Conservation (phyloP, 2,797 vertebrate genomes). For the Takifugu ocellatus region DNA sequence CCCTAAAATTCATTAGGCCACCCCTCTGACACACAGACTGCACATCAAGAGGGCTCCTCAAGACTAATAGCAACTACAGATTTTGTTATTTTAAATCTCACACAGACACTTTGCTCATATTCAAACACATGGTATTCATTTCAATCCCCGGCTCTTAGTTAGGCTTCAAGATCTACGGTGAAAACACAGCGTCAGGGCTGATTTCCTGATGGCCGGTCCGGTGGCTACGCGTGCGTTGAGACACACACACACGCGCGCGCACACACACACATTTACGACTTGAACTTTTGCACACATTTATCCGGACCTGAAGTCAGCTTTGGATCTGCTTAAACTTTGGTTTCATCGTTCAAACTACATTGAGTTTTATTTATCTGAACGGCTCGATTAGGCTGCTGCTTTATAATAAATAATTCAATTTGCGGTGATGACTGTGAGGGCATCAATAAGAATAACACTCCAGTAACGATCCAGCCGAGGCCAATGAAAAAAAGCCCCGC, state of each 20-base stretch:
- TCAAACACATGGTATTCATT: constrained; percentile 74
- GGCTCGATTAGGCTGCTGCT: constrained; percentile 1
- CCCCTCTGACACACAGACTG: constrained; percentile 29
- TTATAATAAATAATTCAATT: constrained; percentile 8
- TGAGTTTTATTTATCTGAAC: constrained; percentile 9
- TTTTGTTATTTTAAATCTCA: constrained; percentile 74
- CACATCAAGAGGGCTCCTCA: constrained; percentile 58
- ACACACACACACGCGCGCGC: constrained; percentile 19
- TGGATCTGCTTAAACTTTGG: constrained; percentile 6
- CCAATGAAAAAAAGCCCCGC: neutral
- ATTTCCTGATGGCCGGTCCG: constrained; percentile 71
- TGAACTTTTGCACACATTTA: constrained; percentile 66
- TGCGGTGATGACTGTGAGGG: neutral
- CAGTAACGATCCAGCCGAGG: constrained; percentile 13
- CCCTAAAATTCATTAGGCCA: constrained; percentile 60
- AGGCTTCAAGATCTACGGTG: constrained; percentile 64
- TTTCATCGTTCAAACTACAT: constrained; percentile 1
- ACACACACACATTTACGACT: constrained; percentile 21
- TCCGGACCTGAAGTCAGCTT: constrained; percentile 11
- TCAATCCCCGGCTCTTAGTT: constrained; percentile 55
- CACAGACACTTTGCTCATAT: constrained; percentile 52
- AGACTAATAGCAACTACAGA: constrained; percentile 75
- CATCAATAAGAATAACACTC: constrained; percentile 19
- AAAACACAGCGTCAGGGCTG: constrained; percentile 65
- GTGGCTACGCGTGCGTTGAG: constrained; percentile 51